These are phyloP conservation scores for Leptatherina wallacei DNA, from an alignment of 2,797 vertebrate species.

Conservation along the genomic window DNA sequence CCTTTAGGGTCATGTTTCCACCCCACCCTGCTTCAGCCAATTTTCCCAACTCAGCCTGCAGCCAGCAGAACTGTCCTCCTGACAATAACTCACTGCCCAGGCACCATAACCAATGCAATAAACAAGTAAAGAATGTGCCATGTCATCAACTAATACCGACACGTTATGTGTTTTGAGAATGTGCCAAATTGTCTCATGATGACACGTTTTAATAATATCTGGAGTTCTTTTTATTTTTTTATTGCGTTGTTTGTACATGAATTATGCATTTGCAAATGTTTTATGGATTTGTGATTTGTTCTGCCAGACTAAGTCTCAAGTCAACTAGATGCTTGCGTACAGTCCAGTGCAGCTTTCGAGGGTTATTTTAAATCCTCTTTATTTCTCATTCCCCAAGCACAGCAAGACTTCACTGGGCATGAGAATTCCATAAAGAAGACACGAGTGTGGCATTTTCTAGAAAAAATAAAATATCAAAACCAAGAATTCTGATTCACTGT, in stretches of 20 bases:
- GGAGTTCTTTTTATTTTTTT: constrained; percentile 74
- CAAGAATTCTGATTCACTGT: constrained; percentile 54
- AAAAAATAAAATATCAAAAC: constrained; percentile 45
- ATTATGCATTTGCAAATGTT: constrained; percentile 76
- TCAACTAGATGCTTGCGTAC: constrained; percentile 75
- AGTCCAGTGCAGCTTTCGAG: constrained; percentile 70
- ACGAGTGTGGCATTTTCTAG: constrained; percentile 49
- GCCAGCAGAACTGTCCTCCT: constrained; percentile 65
- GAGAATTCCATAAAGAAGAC: constrained; percentile 40
- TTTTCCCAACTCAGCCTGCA: constrained; percentile 42
- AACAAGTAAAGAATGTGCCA: constrained; percentile 82
- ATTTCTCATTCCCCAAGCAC: constrained; percentile 74
- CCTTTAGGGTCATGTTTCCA: constrained; percentile 63
- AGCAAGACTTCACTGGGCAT: constrained; percentile 61
- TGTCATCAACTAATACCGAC: constrained; percentile 77
- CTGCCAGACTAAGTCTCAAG: constrained; percentile 70
- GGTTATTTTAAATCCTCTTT: constrained; percentile 77
- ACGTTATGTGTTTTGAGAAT: constrained; percentile 79
- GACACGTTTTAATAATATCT: constrained; percentile 77
- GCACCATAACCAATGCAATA: constrained; percentile 83
- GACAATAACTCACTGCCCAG: constrained; percentile 75
- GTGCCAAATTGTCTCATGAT: constrained; percentile 84
- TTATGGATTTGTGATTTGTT: constrained; percentile 77
- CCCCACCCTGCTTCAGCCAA: constrained; percentile 47
- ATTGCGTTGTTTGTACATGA: constrained; percentile 77